These are phyloP conservation scores for Lordiphosa stackelbergi DNA, from an alignment of 1,140 invertebrate species.

Conservation along the genomic window DNA sequence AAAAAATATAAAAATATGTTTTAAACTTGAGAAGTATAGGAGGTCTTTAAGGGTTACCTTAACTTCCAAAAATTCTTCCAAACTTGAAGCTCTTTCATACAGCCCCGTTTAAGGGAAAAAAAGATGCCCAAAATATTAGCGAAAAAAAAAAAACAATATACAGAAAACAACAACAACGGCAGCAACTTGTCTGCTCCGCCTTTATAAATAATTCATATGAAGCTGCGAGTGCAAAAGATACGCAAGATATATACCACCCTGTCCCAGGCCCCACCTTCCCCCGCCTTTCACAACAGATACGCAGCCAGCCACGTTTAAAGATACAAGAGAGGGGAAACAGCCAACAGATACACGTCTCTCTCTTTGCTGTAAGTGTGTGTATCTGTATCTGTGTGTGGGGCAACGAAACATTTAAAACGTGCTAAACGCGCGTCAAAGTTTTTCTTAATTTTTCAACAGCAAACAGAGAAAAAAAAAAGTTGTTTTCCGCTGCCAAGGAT, in stretches of 20 bases:
- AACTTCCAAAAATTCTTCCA: too few relatives aligned
- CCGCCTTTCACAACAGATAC: constrained; percentile 30
- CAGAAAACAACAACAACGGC: constrained; percentile 51
- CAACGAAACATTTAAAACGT: constrained; percentile 72
- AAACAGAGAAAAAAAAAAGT: constrained; percentile 57
- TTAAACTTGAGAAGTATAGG: too few relatives aligned
- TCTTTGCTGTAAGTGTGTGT: constrained; percentile 15
- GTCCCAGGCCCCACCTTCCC: constrained; percentile 3
- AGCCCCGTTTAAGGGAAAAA: constrained; percentile 25
- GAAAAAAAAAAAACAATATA: constrained; percentile 53
- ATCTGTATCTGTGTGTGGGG: constrained; percentile 21
- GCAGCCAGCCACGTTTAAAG: constrained; percentile 64
- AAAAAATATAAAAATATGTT: too few relatives aligned
- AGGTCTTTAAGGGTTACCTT: too few relatives aligned
- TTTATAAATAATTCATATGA: constrained; percentile 77
- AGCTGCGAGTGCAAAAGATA: constrained; percentile 71
- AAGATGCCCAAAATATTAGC: constrained; percentile 28
- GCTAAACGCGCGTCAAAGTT: constrained; percentile 75
- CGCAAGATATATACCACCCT: constrained; percentile 54
- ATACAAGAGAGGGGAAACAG: constrained; percentile 67
- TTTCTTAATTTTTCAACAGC: constrained; percentile 75
- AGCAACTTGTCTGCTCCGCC: constrained; percentile 77
- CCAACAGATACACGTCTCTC: constrained; percentile 47
- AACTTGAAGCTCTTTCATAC: background rate
- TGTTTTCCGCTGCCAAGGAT: constrained; percentile 39